A percentile compares a stretch with the other conserved stretches of the same genome.
These are phyloP conservation scores for Gambusia affinis DNA, from an alignment of 2,113 vertebrate genomes.

Conservation along the genomic window DNA sequence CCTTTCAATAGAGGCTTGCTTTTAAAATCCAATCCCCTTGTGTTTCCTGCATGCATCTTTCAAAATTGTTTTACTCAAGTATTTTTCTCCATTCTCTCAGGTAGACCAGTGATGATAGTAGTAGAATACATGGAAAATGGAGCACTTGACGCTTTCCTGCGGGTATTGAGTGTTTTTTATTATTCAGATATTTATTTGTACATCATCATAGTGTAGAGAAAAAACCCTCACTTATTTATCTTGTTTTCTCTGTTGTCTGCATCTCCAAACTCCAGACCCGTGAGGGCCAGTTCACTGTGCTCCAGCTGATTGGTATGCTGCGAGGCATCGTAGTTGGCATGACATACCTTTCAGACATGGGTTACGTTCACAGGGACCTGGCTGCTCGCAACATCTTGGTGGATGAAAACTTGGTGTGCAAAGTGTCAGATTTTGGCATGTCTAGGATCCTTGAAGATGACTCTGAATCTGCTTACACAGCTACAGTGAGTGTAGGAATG, in stretches of 20 bases:
- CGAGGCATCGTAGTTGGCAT: conserved; percentile 89
- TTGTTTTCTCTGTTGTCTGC: conserved; percentile 15
- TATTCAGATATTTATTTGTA: not conserved
- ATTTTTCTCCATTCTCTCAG: conserved; percentile 68
- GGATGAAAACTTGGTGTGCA: conserved; percentile 93
- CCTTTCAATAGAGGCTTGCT: not conserved
- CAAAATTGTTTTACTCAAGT: not conserved
- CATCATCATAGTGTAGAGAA: not conserved
- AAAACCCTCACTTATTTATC: not conserved
- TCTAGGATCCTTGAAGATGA: conserved; percentile 93
- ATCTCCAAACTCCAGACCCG: conserved; percentile 81
- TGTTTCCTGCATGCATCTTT: not conserved
- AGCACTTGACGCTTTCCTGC: conserved; percentile 91
- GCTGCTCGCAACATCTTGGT: conserved; percentile 93
- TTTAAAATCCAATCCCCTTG: not conserved
- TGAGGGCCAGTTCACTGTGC: conserved; percentile 95
- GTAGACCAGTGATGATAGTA: conserved; percentile 95
- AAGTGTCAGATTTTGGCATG: conserved; percentile 97
- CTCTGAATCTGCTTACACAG: conserved; percentile 77
- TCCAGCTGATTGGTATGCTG: conserved; percentile 96
- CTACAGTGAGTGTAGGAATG: conserved; percentile 66
- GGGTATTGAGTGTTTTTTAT: conserved; percentile 79
- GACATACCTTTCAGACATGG: conserved; percentile 83
- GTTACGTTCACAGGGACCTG: conserved; percentile 82
- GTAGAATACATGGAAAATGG: conserved; percentile 98